These are phyloP conservation scores for Antheraea yamamai DNA, from an alignment of 2,888 invertebrate species.

Conservation along the genomic window DNA sequence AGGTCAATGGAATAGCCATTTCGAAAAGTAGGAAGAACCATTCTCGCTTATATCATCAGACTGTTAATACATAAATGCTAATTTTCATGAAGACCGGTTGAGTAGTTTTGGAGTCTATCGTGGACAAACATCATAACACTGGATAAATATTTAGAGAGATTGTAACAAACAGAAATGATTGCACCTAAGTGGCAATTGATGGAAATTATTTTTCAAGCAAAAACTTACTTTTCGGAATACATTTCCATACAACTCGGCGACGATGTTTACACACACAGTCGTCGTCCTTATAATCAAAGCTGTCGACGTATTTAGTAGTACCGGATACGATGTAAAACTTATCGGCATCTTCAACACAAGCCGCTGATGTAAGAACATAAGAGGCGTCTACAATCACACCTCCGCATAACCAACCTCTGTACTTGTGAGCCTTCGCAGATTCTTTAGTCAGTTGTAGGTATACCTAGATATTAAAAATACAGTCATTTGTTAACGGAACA, in stretches of 20 bases:
- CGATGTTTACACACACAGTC: conserved; percentile 69
- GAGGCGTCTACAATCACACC: conserved; percentile 66
- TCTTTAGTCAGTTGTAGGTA: conserved; percentile 73
- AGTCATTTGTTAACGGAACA: not conserved
- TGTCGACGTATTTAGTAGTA: conserved; percentile 69
- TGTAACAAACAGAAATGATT: not conserved
- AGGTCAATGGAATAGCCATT: too few relatives aligned
- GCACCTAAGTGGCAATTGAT: not conserved
- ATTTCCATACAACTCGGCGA: conserved; percentile 73
- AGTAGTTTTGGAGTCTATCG: too few relatives aligned
- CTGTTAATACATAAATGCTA: too few relatives aligned
- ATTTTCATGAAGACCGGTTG: too few relatives aligned
- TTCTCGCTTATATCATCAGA: too few relatives aligned
- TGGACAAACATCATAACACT: too few relatives aligned
- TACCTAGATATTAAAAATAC: conserved; percentile 45
- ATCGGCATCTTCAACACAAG: conserved; percentile 76
- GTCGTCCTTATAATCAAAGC: conserved; percentile 66
- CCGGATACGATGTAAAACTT: conserved; percentile 73
- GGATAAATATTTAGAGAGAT: too few relatives aligned
- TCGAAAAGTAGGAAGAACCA: too few relatives aligned
- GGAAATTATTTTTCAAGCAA: not conserved
- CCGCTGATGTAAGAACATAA: conserved; percentile 74
- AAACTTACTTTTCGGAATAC: conserved; percentile 74
- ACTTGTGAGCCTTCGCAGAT: conserved; percentile 73
- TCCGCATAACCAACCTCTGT: conserved; percentile 73